A percentile compares a stretch with the other conserved stretches of the same genome.
Evolutionary conservation across 1,140 invertebrate genomes (phyloP).

Genomic region (Trichomalopsis sarcophagae): DNA sequence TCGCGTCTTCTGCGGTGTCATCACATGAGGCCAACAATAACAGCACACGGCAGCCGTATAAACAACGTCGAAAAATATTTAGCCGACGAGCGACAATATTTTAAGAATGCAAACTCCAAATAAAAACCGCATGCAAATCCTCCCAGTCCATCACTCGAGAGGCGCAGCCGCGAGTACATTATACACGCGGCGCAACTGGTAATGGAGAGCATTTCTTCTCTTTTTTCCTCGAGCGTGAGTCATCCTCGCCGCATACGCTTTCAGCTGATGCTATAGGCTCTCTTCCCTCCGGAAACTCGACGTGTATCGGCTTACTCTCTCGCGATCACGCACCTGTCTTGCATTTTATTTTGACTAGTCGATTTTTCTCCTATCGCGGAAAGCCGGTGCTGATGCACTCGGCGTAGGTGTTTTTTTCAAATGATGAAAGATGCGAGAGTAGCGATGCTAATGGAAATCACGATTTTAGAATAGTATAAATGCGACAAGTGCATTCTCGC

Average conservation of each 20-base stretch:
- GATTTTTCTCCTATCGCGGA: neutral
- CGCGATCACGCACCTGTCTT: slow-evolving; percentile 23
- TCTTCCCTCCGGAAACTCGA: slow-evolving; percentile 41
- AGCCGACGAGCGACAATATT: slow-evolving; percentile 29
- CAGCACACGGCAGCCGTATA: neutral
- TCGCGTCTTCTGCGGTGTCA: neutral
- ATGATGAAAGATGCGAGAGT: neutral
- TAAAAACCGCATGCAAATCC: slow-evolving; percentile 5
- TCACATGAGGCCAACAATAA: neutral
- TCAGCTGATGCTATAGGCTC: slow-evolving; percentile 3
- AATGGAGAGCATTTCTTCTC: slow-evolving; percentile 38
- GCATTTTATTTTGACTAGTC: slow-evolving; percentile 41
- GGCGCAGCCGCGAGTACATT: neutral
- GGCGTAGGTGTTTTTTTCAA: neutral
- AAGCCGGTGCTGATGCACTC: neutral
- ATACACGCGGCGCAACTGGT: neutral
- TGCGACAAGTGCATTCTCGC: neutral
- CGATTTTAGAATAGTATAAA: no score
- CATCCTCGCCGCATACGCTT: slow-evolving; percentile 16
- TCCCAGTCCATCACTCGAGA: slow-evolving; percentile 6
- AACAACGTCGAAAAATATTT: slow-evolving; percentile 26
- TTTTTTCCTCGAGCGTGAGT: slow-evolving; percentile 30
- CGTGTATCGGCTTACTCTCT: slow-evolving; percentile 59
- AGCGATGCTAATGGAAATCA: neutral
- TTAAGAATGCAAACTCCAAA: neutral